Conservation (phyloP, 1,140 invertebrate genomes). For the Diorhabda carinulata region DNA sequence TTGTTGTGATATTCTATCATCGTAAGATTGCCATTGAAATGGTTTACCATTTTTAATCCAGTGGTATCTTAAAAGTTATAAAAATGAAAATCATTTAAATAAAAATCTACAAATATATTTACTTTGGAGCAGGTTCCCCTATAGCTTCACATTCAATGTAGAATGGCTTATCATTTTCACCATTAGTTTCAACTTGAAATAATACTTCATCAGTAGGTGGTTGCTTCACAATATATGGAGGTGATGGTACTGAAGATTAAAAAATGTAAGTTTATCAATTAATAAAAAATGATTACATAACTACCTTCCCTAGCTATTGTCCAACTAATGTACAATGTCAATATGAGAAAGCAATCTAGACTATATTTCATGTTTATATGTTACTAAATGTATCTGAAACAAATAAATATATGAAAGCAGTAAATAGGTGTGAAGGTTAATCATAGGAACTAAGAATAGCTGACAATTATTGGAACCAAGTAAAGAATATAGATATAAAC, state of each 20-base stretch:
- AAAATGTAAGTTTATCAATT: neutral
- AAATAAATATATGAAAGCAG: conserved; percentile 2
- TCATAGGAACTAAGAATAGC: no score
- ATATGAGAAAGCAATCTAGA: conserved; percentile 17
- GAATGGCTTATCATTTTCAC: conserved; percentile 89
- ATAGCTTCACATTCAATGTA: conserved; percentile 92
- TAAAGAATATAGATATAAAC: no score
- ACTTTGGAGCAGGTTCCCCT: conserved; percentile 85
- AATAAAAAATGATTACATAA: neutral
- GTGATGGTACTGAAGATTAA: conserved; percentile 70
- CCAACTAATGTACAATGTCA: conserved; percentile 16
- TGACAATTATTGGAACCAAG: no score
- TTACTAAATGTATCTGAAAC: conserved; percentile 12
- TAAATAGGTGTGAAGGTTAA: no score
- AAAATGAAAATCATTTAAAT: neutral
- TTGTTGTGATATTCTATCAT: conserved; percentile 89
- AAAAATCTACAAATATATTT: conserved; percentile 44
- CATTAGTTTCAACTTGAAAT: conserved; percentile 80
- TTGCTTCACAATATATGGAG: conserved; percentile 82
- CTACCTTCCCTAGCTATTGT: conserved; percentile 16
- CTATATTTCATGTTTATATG: conserved; percentile 14
- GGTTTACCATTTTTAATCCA: conserved; percentile 96
- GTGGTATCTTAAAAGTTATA: conserved; percentile 65
- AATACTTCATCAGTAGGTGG: conserved; percentile 84
- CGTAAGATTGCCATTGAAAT: conserved; percentile 86